Evolutionary conservation across 2,888 invertebrate species (phyloP).

Genomic region (Lycia hirtaria): DNA sequence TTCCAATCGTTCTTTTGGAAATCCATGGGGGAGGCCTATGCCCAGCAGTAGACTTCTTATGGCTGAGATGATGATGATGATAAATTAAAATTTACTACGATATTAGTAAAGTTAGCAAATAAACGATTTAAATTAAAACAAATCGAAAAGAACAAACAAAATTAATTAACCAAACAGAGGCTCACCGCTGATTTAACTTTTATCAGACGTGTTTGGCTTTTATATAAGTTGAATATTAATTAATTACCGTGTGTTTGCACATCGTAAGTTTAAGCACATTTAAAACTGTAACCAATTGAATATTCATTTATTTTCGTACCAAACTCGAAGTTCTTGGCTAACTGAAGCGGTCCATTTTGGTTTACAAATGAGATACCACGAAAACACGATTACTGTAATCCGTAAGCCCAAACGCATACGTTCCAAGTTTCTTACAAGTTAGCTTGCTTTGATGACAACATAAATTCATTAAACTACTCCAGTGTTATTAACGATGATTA

Average conservation of each 20-base stretch:
- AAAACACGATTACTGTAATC: constrained; percentile 43
- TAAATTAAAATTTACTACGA: too few relatives aligned
- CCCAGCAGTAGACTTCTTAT: too few relatives aligned
- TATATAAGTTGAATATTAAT: constrained; percentile 5
- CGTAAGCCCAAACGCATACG: constrained; percentile 45
- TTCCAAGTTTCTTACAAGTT: constrained; percentile 53
- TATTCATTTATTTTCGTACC: constrained; percentile 32
- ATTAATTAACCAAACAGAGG: constrained; percentile 23
- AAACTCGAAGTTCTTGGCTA: constrained; percentile 38
- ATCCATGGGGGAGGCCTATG: too few relatives aligned
- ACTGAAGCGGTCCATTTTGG: constrained; percentile 46
- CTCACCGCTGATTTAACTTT: constrained; percentile 17
- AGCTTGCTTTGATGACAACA: constrained; percentile 72
- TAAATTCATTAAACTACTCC: constrained; percentile 79
- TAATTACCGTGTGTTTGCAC: constrained; percentile 11
- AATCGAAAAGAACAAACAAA: constrained; percentile 14
- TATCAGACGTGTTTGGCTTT: constrained; percentile 24
- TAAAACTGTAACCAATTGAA: constrained; percentile 32
- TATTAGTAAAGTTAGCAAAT: too few relatives aligned
- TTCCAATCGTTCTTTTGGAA: too few relatives aligned
- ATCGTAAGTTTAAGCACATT: constrained; percentile 22
- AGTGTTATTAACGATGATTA: constrained; percentile 79
- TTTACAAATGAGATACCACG: constrained; percentile 51
- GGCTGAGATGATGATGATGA: too few relatives aligned
- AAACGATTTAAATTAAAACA: neutral